Base-by-base conservation (phyloP, 2,888 invertebrate species). In the Eristalis pertinax region DNA sequence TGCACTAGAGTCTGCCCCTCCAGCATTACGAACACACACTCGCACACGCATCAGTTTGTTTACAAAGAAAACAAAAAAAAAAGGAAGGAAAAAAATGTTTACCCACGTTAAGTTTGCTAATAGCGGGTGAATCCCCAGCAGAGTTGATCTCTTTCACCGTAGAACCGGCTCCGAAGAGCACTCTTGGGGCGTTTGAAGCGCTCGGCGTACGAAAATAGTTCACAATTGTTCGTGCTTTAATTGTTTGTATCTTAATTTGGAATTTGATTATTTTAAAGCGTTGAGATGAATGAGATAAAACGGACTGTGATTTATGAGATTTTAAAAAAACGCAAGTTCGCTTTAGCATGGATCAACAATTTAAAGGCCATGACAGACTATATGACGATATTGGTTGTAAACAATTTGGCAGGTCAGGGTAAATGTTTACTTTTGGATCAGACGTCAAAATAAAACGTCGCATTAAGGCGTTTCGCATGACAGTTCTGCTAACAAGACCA, bases 61-160 rank as follows among this genome's bases (percentile, higher is more conserved):
- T 81, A 81, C 81, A 69, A 64, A 72, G 64, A 64, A 50, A 19
- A 58, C 4, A 63, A 22, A 38, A n/a, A 11, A 35, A 63, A 69
- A 29, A 50, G 22, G 58, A 58, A 41, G 19, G 4, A 26, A 68
- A 8, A 58, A 29, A 26, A 38, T 81, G 74, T 81, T 81, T 81
- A 75, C 69, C 64, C 58, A 58, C 63, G 69, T 64, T 41, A 81
- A 74, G 74, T 74, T 81, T 74, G 80, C 68, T 62, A 63, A 74
- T 65, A 50, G 38, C 67, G 73, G 74, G 41, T 72, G 38, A 65
- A 41, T 56, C 41, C 58, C 43, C 62, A 68, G 35, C 60, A 62
- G 32, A 64, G 32, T 5, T 24, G 43, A 38, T 50, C 58, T 41
- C 29, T 41, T 41, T 29, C 32, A 60, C 64, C n/a, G 5, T 7